A percentile compares a stretch with the other conserved stretches of the same genome.
Conservation (phyloP, 2,113 vertebrate species). For the Parus major region DNA sequence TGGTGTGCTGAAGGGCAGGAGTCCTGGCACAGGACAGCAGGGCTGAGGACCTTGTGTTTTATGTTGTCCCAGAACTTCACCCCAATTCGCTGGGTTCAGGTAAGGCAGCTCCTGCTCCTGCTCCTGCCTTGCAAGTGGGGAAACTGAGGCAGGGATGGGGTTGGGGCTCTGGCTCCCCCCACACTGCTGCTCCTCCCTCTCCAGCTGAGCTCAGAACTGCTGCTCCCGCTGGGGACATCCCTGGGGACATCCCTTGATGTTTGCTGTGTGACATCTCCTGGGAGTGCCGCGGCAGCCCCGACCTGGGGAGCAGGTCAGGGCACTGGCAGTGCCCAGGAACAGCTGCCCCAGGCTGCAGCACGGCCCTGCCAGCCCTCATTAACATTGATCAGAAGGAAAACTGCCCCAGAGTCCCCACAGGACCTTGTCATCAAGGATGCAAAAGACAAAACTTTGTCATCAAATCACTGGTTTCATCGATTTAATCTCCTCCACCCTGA, state of each 20-base stretch:
- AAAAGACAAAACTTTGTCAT: constrained; percentile 13
- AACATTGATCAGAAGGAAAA: not conserved
- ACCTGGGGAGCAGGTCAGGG: constrained; percentile 34
- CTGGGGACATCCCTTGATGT: not conserved
- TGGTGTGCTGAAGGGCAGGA: not conserved
- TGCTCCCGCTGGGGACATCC: not conserved
- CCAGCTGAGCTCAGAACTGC: not conserved
- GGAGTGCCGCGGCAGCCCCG: not conserved
- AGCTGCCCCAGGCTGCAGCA: not conserved
- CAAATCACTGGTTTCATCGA: not conserved
- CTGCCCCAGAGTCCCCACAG: not conserved
- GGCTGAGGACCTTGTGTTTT: not conserved
- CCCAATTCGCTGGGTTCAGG: accelerated
- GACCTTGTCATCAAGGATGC: not conserved
- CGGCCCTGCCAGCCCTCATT: not conserved
- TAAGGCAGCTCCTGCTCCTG: not conserved
- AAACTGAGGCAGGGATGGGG: not conserved
- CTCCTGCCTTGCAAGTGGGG: not conserved
- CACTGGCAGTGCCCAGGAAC: not conserved
- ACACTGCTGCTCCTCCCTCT: not conserved
- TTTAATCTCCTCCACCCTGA: not conserved
- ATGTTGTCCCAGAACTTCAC: not conserved
- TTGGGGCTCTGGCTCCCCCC: not conserved
- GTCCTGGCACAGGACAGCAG: not conserved
- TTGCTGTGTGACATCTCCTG: not conserved